A percentile compares a stretch with the other conserved stretches of the same genome.
Evolutionary conservation across 2,113 vertebrate genomes (phyloP).

Genomic region (Oncorhynchus mykiss): DNA sequence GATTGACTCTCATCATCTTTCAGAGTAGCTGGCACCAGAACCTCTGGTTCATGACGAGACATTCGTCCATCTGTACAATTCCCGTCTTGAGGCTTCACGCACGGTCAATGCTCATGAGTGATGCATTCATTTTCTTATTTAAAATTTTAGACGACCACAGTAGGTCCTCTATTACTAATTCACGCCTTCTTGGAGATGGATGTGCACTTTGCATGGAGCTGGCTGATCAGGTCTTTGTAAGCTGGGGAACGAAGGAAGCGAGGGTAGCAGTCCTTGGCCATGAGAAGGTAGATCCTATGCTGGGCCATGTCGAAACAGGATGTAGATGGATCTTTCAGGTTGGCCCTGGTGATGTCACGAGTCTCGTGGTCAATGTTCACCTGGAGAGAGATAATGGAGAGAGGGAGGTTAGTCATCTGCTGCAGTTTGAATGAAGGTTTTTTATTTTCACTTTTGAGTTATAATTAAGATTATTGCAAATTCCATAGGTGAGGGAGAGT

Average conservation of each 20-base stretch:
- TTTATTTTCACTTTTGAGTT: too few species aligned
- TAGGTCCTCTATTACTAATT: slow-evolving; percentile 7
- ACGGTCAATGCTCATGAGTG: not conserved
- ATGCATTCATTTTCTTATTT: not conserved
- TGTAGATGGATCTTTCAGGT: slow-evolving; percentile 74
- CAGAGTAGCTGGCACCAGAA: slow-evolving; percentile 1
- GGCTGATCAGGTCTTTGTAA: slow-evolving; percentile 66
- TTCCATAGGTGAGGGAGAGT: not conserved
- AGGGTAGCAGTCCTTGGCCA: slow-evolving; percentile 95
- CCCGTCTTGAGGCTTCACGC: not conserved
- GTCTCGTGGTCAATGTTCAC: slow-evolving; percentile 92
- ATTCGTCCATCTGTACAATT: not conserved
- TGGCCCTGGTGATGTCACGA: slow-evolving; percentile 85
- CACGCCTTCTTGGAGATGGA: slow-evolving; percentile 53
- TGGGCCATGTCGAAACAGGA: slow-evolving; percentile 85
- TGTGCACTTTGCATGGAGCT: slow-evolving; percentile 70
- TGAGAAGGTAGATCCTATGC: slow-evolving; percentile 85
- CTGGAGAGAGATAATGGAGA: slow-evolving; percentile 61
- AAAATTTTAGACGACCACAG: not conserved
- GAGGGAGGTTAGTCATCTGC: slow-evolving; percentile 32
- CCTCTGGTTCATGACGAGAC: not conserved
- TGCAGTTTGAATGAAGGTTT: not conserved
- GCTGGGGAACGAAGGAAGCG: slow-evolving; percentile 84
- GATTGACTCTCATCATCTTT: not conserved
- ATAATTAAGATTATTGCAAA: not conserved